Conservation (phyloP, 2,888 invertebrate genomes). For the Acronicta psi region DNA sequence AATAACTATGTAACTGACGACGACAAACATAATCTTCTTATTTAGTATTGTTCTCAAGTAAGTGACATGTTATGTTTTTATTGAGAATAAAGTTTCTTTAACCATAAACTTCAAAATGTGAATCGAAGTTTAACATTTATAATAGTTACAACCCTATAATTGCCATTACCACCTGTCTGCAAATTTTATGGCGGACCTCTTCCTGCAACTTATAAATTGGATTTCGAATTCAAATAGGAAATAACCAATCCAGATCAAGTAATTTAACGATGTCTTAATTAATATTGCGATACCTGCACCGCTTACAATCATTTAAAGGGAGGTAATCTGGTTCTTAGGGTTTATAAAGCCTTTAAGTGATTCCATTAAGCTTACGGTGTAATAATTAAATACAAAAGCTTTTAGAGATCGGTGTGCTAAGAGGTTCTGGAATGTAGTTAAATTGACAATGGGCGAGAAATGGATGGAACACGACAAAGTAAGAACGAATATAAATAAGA, state of each 20-base stretch:
- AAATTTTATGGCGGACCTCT: constrained; percentile 26
- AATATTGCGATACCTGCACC: constrained; percentile 22
- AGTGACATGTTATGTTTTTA: too few relatives aligned
- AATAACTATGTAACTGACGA: too few relatives aligned
- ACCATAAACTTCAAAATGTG: background rate
- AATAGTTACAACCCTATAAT: constrained; percentile 12
- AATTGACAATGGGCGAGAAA: too few relatives aligned
- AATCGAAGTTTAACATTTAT: background rate
- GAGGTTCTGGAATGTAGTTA: too few relatives aligned
- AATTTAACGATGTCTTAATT: constrained; percentile 42
- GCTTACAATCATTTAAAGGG: constrained; percentile 18
- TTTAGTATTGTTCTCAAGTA: too few relatives aligned
- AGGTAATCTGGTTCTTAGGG: constrained; percentile 8
- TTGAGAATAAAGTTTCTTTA: too few relatives aligned
- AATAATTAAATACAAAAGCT: constrained; percentile 11
- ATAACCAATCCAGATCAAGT: constrained; percentile 13
- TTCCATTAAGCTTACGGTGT: constrained; percentile 19
- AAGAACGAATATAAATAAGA: too few relatives aligned
- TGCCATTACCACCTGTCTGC: constrained; percentile 3
- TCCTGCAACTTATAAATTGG: constrained; percentile 24
- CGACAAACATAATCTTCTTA: too few relatives aligned
- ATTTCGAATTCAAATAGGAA: constrained; percentile 24
- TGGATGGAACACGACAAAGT: too few relatives aligned
- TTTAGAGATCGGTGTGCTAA: too few relatives aligned
- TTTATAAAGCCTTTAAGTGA: constrained; percentile 19